These are phyloP conservation scores for Anomalospiza imberbis DNA, from an alignment of 2,797 vertebrate species.

Conservation along the genomic window DNA sequence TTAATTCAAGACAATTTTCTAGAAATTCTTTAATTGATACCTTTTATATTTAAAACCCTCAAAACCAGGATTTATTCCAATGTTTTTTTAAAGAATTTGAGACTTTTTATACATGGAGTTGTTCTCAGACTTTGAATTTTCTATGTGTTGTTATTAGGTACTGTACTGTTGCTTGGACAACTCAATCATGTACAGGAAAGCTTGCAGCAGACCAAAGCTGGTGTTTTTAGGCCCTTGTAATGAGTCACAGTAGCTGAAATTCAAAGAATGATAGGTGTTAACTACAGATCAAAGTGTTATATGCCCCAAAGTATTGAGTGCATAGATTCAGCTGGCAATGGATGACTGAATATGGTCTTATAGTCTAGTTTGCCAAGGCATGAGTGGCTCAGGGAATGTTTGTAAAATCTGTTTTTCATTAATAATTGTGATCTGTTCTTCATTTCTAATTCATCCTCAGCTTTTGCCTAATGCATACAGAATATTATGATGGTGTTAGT, in stretches of 20 bases:
- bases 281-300: not conserved
- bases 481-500: not conserved
- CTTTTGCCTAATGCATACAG: not conserved
- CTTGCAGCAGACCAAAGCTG: not conserved
- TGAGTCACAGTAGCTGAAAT: not conserved
- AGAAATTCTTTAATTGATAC: not conserved
- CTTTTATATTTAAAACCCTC: not conserved
- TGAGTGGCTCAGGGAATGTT: not conserved
- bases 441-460: not conserved
- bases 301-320: not conserved
- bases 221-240: not conserved
- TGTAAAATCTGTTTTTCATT: not conserved
- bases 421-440: not conserved
- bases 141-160: not conserved
- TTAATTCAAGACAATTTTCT: not conserved
- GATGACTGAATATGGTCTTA: not conserved
- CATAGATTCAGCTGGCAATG: not conserved
- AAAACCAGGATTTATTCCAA: not conserved
- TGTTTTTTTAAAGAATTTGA: not conserved
- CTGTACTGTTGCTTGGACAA: not conserved
- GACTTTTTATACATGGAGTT: not conserved
- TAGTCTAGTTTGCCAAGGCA: not conserved
- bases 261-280: not conserved
- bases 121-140: not conserved
- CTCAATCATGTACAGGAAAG: not conserved